A percentile compares a stretch with the other conserved stretches of the same genome.
phyloP scores from a whole-genome alignment of 2,888 invertebrate genomes.

The Apeira syringaria region DNA sequence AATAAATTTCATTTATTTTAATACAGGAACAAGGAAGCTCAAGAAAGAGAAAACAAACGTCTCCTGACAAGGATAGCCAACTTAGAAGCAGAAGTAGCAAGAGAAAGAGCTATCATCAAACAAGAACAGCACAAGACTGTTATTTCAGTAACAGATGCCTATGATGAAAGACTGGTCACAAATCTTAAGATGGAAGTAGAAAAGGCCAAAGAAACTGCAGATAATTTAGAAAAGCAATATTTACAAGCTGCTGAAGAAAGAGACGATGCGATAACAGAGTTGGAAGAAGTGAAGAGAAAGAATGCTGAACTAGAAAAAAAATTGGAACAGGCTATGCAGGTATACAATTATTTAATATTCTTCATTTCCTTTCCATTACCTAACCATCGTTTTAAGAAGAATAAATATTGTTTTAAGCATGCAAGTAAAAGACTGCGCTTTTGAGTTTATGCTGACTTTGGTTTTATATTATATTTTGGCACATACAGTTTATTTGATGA shows the following conservation, averaged over 20 bases:
- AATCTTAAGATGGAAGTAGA: constrained; percentile 90
- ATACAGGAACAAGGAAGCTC: constrained; percentile 90
- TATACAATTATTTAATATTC: constrained; percentile 45
- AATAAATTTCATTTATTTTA: background rate
- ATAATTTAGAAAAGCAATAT: constrained; percentile 92
- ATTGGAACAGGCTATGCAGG: constrained; percentile 86
- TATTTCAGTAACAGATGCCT: constrained; percentile 79
- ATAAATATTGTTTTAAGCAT: too few species aligned
- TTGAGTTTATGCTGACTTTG: too few species aligned
- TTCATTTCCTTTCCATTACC: too few species aligned
- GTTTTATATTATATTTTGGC: too few species aligned
- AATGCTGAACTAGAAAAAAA: constrained; percentile 91
- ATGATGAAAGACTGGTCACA: constrained; percentile 86
- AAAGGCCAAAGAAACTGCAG: constrained; percentile 90
- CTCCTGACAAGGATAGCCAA: constrained; percentile 90
- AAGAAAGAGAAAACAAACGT: constrained; percentile 93
- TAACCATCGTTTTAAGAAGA: too few species aligned
- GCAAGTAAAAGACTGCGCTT: too few species aligned
- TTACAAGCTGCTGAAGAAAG: constrained; percentile 89
- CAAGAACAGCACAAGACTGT: constrained; percentile 80
- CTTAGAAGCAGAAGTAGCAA: constrained; percentile 91
- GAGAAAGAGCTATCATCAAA: constrained; percentile 84
- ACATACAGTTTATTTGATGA: too few species aligned
- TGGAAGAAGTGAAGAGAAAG: constrained; percentile 91
- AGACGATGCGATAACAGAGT: constrained; percentile 88